Evolutionary conservation across 37 sponge, comb jelly and placozoan species (phyloP).

Genomic region (Agelas oroides): DNA sequence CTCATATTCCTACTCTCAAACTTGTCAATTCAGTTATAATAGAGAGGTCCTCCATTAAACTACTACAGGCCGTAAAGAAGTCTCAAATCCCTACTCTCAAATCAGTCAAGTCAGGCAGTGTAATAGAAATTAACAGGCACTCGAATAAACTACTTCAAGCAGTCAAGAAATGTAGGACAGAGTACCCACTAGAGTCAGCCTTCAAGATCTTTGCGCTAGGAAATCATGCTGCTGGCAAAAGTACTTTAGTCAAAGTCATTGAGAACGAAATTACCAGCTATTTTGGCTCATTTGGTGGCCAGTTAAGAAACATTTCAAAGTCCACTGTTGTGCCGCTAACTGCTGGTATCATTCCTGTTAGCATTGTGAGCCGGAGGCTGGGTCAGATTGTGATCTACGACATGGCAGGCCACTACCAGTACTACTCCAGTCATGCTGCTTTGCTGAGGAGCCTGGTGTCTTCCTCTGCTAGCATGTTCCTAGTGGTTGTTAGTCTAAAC

Average conservation of each 20-base stretch:
- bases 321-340: not conserved
- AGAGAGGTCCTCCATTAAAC: no score
- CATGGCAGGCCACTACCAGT: constrained; percentile 13
- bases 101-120: no score
- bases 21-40: no score
- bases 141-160: no score
- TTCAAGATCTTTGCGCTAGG: constrained; percentile 6
- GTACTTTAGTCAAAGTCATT: not conserved
- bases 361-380: not conserved
- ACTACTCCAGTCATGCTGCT: constrained; percentile 17
- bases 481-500: constrained; percentile 2
- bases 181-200: not conserved
- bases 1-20: no score
- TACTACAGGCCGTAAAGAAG: no score
- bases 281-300: not conserved
- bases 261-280: not conserved
- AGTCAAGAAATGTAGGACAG: not conserved
- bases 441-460: constrained; percentile 4
- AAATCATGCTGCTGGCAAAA: constrained; percentile 8
- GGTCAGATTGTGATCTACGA: constrained; percentile 19
- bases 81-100: no score
- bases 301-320: not conserved
- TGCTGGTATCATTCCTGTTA: not conserved
- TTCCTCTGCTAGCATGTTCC: not conserved
- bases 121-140: no score